Evolutionary conservation across 2,797 vertebrate genomes (phyloP).

Genomic region (Alauda arvensis): DNA sequence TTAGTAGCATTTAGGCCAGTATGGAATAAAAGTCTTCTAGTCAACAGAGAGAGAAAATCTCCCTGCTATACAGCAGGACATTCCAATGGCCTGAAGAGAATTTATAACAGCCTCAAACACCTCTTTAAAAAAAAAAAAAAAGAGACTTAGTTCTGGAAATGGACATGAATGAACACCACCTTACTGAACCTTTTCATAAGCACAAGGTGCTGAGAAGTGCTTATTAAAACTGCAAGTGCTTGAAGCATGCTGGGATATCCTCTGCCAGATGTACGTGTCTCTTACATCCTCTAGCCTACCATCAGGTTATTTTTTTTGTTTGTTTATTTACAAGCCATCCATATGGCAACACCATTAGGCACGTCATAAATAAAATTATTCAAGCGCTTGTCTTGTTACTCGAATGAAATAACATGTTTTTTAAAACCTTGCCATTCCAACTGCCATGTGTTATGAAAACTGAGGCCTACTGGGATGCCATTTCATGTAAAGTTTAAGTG

Average conservation of each 20-base stretch:
- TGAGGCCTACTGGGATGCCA: slow-evolving; percentile 37
- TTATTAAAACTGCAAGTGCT: slow-evolving; percentile 10
- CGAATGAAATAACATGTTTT: slow-evolving; percentile 56
- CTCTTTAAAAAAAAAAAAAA: neutral
- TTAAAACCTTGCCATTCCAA: slow-evolving; percentile 30
- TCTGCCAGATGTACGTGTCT: slow-evolving; percentile 8
- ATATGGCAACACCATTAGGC: slow-evolving; percentile 36
- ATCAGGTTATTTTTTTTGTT: neutral
- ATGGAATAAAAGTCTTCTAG: neutral
- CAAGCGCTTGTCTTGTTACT: slow-evolving; percentile 25
- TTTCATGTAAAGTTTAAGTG: slow-evolving; percentile 57
- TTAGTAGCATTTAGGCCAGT: neutral
- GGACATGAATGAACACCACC: neutral
- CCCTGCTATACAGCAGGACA: neutral
- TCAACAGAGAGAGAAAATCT: neutral
- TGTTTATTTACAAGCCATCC: slow-evolving; percentile 30
- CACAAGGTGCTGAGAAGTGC: neutral
- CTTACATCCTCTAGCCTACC: slow-evolving; percentile 7
- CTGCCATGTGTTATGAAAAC: slow-evolving; percentile 37
- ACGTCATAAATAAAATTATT: slow-evolving; percentile 2
- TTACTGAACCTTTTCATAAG: neutral
- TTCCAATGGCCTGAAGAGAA: neutral
- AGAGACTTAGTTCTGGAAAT: neutral
- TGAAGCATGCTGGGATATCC: neutral
- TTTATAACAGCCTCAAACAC: neutral